Evolutionary conservation across 53 echinoderm and acorn worm genomes (phyloP), one percentile per base, ranked within the genome.

Genomic region (Actinopyga echinites): DNA sequence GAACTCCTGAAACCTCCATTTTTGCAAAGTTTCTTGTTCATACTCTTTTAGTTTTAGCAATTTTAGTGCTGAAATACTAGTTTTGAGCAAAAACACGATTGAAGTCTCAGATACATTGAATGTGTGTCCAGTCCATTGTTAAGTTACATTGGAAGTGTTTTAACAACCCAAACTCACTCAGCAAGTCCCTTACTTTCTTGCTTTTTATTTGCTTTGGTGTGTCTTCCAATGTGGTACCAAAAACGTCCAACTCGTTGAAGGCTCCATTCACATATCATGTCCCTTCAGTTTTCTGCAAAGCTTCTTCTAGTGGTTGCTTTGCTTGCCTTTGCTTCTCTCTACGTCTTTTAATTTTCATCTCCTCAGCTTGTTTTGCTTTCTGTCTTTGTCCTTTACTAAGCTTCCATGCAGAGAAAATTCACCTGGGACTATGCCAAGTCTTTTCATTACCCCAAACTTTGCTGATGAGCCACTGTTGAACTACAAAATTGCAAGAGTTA

Each of bases 391-490:
- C 57, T 58, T 79, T 58, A 21, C 34, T 12, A 8, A 31, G 4
- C 26, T 34, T 0, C 32, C 60, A 21, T 59, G 30, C 29, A 79
- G 2, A 6, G 32, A 34, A 58, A 28, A 37, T 35, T 33, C 15
- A 12, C 32, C 58, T n/a, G 69, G 69, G 61, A 53, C 34, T 36
- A 79, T 79, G 10, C 37, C 30, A 31, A 79, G 79, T 38, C 61
- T 79, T 21, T 79, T 28, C 79, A 79, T 60, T 8, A 79, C 79
- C 6, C 61, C 79, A 79, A 59, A 79, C 57, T 79, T 79, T 30
- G 79, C 57, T 56, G 56, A 79, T 32, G 87, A 56, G 30, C 89
- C 89, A 43, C 64, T 52, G 84, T 89, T 89, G 56, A 75, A 89
- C 67, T 75, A 43, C 32, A 84, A 57, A n/a, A 84, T 83, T 40